Base-by-base conservation (phyloP, 1,140 invertebrate species). In the Tetragonula clypearis region DNA sequence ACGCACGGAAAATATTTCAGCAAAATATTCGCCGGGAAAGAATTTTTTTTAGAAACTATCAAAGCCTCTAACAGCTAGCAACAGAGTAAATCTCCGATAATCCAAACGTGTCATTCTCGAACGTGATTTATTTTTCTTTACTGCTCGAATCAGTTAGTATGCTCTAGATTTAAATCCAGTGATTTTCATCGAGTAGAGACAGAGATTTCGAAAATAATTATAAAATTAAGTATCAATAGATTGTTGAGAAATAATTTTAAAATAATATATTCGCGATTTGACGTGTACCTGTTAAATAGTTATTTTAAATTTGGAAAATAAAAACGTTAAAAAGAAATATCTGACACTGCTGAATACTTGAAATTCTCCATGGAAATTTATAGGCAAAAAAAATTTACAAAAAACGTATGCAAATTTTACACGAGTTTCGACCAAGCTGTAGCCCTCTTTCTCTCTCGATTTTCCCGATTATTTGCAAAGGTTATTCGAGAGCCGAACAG, bases 61-160 rank as follows among this genome's bases (percentile, higher is more conserved):
- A 35, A 21, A 68, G 9, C 30, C 11, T 30, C 14, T 15, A 35
- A 17, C 26, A 11, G 30, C 21, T 5, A 9, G n/a, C 8, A 26
- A 5, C 12, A 4, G 14, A 58, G 60, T 81, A 81, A 74, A 81
- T 81, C 79, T 26, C 30, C 17, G 35, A 74, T 81, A 74, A 81
- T 62, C 69, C 79, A 17, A 53, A 30, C 12, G 41, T 68, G n/a
- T 21, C 69, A 19, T 30, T 73, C 79, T 65, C 56, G n/a, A 41
- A 26, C n/a, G 14, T 30, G 69, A 81, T 65, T 81, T 74, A 73
- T 81, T 55, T 62, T 58, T 30, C 30, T 74, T 73, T 55, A 19
- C 55, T 14, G 68, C 0, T 41, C 21, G 19, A 58, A 8, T 15
- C 23, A n/a, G 17, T 11, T 15, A 23, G 8, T n/a, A 72, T 49